Evolutionary conservation across 2,797 vertebrate genomes (phyloP), one percentile per base, ranked within the genome.

Genomic region (Bucorvus abyssinicus): DNA sequence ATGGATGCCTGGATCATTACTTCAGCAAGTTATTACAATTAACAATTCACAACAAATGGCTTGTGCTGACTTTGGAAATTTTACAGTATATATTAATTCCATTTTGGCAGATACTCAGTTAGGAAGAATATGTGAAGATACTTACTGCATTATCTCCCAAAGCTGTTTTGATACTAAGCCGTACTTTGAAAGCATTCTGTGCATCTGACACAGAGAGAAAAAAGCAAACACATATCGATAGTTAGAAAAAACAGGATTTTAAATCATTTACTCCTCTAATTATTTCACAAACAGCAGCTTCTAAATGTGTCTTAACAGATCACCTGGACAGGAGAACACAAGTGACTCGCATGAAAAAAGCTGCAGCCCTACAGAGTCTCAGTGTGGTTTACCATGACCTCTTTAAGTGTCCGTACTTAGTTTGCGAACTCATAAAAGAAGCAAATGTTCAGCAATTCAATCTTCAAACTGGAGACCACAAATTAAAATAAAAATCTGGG

Each of bases 81-180:
- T 55, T 79, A 59, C 38, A 79, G 44, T 30, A 83, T 32, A 53
- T 80, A 78, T 68, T 59, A 87, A 12, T 67, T 89, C 49, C 76
- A 3, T 65, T 87, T 86, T 81, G 73, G 49, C 47, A 92, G 69
- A 75, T 87, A 89, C 14, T 69, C 89, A 79, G 26, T 67, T 44
- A 88, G 81, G 56, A 93, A 86, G 56, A 96, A 73, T 56, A 78
- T 10, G 42, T 87, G 57, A 82, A 93, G 56, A 78, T 75, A 59
- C 99, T 94, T 98, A 99, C 99, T 85, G 99, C 99, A n/a, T 99
- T 44, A 34, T 98, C 96, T 97, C 98, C 99, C 91, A 99, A 98
- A 92, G 98, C 99, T 57, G 97, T 98, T 97, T 97, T 98, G 96
- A 99, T 98, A 97, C 99, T 99, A 94, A 99, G 97, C 87, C 99